Evolutionary conservation across 2,888 invertebrate species (phyloP).

Genomic region (Acleris literana): DNA sequence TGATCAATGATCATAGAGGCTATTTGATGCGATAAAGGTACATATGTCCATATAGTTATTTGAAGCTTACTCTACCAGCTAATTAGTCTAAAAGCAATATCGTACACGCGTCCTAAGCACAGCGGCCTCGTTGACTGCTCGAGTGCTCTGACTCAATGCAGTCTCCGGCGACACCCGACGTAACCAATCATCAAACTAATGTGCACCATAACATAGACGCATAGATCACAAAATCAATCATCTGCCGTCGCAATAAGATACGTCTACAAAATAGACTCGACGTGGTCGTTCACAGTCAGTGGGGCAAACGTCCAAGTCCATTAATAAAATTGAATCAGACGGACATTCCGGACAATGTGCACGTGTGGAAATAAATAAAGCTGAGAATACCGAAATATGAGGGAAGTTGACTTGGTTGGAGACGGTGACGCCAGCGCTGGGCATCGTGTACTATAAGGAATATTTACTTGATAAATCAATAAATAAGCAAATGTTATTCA

Average conservation of each 20-base stretch:
- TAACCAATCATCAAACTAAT: constrained; percentile 47
- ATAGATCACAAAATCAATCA: constrained; percentile 59
- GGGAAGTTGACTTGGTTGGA: constrained; percentile 15
- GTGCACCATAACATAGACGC: constrained; percentile 51
- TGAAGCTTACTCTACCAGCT: constrained; percentile 50
- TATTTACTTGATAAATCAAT: not conserved
- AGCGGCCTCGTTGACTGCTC: constrained; percentile 73
- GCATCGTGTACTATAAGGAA: not conserved
- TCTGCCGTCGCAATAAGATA: constrained; percentile 54
- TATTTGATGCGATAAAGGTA: too few relatives aligned
- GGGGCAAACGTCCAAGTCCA: constrained; percentile 83
- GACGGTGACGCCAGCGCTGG: not conserved
- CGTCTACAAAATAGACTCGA: constrained; percentile 69
- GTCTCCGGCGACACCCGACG: constrained; percentile 54
- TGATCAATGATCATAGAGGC: too few relatives aligned
- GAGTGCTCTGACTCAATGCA: constrained; percentile 71
- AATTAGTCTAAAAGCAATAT: constrained; percentile 72
- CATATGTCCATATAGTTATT: too few relatives aligned
- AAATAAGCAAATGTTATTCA: too few relatives aligned
- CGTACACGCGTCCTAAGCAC: constrained; percentile 63
- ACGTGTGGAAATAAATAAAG: constrained; percentile 76
- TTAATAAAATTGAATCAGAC: constrained; percentile 84
- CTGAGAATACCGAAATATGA: constrained; percentile 37
- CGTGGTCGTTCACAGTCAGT: constrained; percentile 71
- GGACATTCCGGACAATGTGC: constrained; percentile 79